These are phyloP conservation scores for Drosophila lacertosa DNA, from an alignment of 1,140 invertebrate genomes.

Conservation along the genomic window DNA sequence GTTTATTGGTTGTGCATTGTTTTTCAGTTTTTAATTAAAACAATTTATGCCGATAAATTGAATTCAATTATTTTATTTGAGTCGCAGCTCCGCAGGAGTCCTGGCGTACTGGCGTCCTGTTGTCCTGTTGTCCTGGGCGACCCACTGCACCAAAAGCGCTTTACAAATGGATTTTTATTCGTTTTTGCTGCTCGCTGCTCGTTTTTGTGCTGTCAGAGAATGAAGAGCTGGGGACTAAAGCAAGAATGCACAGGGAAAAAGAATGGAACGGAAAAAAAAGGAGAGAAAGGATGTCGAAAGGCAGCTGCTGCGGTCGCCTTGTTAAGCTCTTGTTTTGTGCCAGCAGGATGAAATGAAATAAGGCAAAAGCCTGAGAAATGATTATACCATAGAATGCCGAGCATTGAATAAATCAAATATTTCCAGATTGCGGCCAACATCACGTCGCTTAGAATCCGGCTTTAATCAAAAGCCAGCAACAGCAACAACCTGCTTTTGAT, in stretches of 20 bases:
- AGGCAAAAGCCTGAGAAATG: slow-evolving; percentile 32
- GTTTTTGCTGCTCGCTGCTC: slow-evolving; percentile 15
- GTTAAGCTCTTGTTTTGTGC: slow-evolving; percentile 40
- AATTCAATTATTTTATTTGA: slow-evolving; percentile 49
- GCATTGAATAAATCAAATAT: slow-evolving; percentile 48
- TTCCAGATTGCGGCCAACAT: slow-evolving; percentile 16
- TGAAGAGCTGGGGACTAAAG: not conserved
- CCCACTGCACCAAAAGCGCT: slow-evolving; percentile 19
- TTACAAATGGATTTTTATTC: slow-evolving; percentile 58
- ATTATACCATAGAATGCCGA: slow-evolving; percentile 18
- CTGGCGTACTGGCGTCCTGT: too few relatives aligned
- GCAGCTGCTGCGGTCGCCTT: slow-evolving; percentile 33
- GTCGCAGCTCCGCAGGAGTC: slow-evolving; percentile 5
- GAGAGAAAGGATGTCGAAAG: slow-evolving; percentile 5
- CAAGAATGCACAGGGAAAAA: not conserved
- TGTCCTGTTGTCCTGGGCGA: too few relatives aligned
- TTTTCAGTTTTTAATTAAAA: slow-evolving; percentile 48
- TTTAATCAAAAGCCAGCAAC: not conserved
- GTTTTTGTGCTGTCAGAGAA: slow-evolving; percentile 21
- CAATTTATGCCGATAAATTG: slow-evolving; percentile 51
- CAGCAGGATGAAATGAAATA: slow-evolving; percentile 36
- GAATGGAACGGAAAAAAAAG: not conserved
- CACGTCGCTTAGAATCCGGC: slow-evolving; percentile 21
- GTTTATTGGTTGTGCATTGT: slow-evolving; percentile 6
- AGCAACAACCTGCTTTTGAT: not conserved